Base-by-base conservation (phyloP, 2,888 invertebrate genomes). In the Fragum whitleyi region DNA sequence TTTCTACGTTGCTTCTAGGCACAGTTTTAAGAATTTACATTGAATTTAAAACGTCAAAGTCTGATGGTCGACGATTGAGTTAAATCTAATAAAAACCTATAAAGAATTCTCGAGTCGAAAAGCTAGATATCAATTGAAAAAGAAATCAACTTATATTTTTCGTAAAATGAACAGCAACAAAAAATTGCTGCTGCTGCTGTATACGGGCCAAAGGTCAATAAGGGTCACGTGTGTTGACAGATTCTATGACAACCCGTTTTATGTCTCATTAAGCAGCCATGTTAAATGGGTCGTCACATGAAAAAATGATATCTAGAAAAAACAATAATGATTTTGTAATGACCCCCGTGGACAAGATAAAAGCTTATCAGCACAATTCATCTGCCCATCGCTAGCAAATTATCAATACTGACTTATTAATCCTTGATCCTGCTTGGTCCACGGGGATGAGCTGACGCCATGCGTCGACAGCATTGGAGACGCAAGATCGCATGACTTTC, bases 251-350 rank as follows among this genome's bases (percentile, higher is more conserved):
- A 65, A 42, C 65, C 47, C 42, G 65, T 65, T 39, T 65, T 65
- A 39, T 42, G 55, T 36, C 53, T 70, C 70, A 70, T 70, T 69
- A 70, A 23, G 42, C 32, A 55, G 61, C 29, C 21, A 11, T 61
- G 70, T 62, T 74, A 74, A 79, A 79, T 79, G 79, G 65, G n/a
- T 42, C 55, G 32, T 55, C 32, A 70, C 79, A 79, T 55, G 74
- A 51, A 62, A 79, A 47, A 29, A 57, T 59, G 53, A 77, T 67
- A 77, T 77, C 77, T 55, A 57, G 59, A 68, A 67, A 32, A 53
- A 65, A 65, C 28, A 47, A 55, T 72, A 77, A 77, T 73, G 72
- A 72, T 21, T 68, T 65, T 57, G 59, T 77, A 77, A 77, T 68
- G 74, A 74, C 57, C 65, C 57, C 55, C 19, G n/a, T 68, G 74